Conservation (phyloP, 2,797 vertebrate genomes). For the Falco columbarius region DNA sequence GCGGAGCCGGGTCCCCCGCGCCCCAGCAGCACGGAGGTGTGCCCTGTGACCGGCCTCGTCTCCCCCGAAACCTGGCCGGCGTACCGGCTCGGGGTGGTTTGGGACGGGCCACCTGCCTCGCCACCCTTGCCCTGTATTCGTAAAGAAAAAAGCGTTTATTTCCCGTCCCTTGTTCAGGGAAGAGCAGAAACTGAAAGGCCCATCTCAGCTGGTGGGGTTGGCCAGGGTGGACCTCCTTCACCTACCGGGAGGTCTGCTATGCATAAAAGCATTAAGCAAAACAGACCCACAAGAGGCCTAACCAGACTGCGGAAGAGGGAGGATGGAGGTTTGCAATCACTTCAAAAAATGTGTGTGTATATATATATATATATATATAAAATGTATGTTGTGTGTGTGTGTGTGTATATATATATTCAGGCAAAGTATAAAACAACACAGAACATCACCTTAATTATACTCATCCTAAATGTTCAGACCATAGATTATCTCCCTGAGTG, state of each 20-base stretch:
- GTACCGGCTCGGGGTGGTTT: background rate
- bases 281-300: background rate
- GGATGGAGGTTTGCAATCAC: background rate
- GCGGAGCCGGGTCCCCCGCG: accelerated
- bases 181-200: background rate
- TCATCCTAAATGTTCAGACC: background rate
- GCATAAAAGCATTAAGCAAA: background rate
- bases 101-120: background rate
- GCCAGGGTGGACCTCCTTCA: background rate
- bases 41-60: background rate
- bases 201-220: background rate
- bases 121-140: background rate
- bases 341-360: background rate
- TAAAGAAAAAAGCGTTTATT: background rate
- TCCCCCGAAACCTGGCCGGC: background rate
- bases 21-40: accelerated
- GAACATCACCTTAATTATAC: background rate
- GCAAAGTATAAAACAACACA: background rate
- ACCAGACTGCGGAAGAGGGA: background rate
- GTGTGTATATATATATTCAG: background rate
- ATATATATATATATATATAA: too few relatives aligned
- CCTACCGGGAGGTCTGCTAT: background rate
- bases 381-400: background rate
- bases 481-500: background rate
- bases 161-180: background rate